A percentile compares a stretch with the other conserved stretches of the same genome.
Conservation (phyloP, 2,888 invertebrate genomes). For the Andrena minutula region DNA sequence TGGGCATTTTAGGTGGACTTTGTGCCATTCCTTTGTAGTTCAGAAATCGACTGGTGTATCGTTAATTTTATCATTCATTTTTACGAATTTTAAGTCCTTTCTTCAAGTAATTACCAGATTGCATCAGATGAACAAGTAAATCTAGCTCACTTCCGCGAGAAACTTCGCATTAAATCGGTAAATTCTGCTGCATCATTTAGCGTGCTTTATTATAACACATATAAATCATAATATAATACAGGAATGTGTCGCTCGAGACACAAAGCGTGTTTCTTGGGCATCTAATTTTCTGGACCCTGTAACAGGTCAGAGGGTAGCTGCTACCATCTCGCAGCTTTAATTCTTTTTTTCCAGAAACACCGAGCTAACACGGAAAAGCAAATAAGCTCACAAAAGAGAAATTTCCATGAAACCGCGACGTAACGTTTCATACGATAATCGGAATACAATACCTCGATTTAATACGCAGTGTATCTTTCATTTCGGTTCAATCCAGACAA, state of each 20-base stretch:
- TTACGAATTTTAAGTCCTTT: no score
- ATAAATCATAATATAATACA: slow-evolving; percentile 10
- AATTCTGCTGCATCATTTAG: not conserved
- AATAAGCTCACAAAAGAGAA: not conserved
- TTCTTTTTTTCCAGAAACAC: not conserved
- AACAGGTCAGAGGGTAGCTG: slow-evolving; percentile 44
- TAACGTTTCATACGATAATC: not conserved
- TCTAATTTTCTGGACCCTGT: slow-evolving; percentile 50
- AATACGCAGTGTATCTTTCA: not conserved
- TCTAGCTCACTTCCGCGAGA: not conserved
- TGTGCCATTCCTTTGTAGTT: no score
- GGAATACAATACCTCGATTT: not conserved
- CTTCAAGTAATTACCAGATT: no score
- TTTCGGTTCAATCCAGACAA: not conserved
- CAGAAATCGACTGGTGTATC: no score
- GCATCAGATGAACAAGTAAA: no score
- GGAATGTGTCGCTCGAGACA: slow-evolving; percentile 12
- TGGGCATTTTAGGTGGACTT: no score
- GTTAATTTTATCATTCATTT: no score
- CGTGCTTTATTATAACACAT: not conserved
- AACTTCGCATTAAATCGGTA: not conserved
- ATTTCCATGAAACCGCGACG: not conserved
- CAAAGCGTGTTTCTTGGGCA: slow-evolving; percentile 37
- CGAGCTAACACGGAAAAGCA: not conserved
- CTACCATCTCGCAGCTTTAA: slow-evolving; percentile 30